phyloP scores from a whole-genome alignment of 2,113 vertebrate species.

The Percina caprodes region DNA sequence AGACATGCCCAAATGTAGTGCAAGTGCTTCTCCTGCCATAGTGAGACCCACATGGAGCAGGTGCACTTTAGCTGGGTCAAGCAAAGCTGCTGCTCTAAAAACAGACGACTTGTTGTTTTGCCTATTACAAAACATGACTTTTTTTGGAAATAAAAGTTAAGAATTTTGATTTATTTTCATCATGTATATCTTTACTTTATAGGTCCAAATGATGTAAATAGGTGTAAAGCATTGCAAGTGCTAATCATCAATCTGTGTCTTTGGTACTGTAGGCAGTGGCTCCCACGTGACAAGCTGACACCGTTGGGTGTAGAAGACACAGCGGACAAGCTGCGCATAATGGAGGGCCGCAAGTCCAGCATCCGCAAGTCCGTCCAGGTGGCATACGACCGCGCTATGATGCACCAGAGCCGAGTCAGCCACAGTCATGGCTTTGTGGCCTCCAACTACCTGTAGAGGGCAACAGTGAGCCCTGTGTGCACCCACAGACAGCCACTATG shows the following conservation, averaged over 20 bases:
- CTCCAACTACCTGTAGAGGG: conserved; percentile 88
- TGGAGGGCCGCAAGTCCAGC: conserved; percentile 97
- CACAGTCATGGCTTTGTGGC: conserved; percentile 90
- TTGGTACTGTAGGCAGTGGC: conserved; percentile 91
- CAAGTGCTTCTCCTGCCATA: too few species aligned
- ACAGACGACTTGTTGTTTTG: too few species aligned
- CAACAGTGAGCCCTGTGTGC: not conserved
- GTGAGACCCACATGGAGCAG: too few species aligned
- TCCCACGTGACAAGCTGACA: conserved; percentile 93
- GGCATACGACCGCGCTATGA: conserved; percentile 96
- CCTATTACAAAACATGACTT: too few species aligned
- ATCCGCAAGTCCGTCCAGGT: conserved; percentile 98
- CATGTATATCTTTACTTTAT: not conserved
- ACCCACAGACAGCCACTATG: conserved; percentile 36
- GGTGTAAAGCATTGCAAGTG: not conserved
- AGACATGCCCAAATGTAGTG: not conserved
- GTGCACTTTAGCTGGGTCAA: too few species aligned
- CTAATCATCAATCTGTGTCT: conserved; percentile 1
- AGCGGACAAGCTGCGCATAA: conserved; percentile 95
- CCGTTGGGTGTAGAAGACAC: conserved; percentile 94
- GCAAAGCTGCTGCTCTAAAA: too few species aligned
- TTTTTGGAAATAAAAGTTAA: too few species aligned
- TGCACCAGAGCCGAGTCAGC: conserved; percentile 93
- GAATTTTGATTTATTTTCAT: too few species aligned
- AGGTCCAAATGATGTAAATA: not conserved